Base-by-base conservation (phyloP, 2,797 vertebrate species). In the Ctenochaetus hawaiiensis region DNA sequence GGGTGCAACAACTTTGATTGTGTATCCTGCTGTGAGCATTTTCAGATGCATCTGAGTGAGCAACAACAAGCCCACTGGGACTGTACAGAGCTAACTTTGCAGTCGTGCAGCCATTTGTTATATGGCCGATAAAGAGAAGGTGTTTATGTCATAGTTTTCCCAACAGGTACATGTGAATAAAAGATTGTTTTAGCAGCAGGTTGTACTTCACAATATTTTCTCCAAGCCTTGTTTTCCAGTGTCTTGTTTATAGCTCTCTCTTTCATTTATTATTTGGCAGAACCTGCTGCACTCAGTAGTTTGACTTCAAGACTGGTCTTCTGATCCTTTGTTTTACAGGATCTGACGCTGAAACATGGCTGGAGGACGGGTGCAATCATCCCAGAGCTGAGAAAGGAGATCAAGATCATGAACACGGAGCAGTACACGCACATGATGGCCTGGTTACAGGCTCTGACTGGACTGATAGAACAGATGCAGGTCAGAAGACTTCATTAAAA, bases 311-410 rank as follows among this genome's bases (percentile, higher is more conserved):
- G 4, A 22, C n/a, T 22, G 13, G 20, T 41, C 12, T 37, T 66
- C 20, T 43, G 13, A 37, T 64, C 34, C 6, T 75, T 60, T 78
- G 26, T 62, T 61, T 43, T 71, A 23, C 80, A 99, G 98, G 98
- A 99, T 90, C 91, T 99, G 89, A 99, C 98, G 1, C 94, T 99
- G 89, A 99, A 97, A 92, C 98, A 99, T 0, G 98, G 98, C 83
- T 99, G 98, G 98, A 95, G 98, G 77, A 99, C 98, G 0, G 98
- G 98, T 0, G 98, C 98, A 1, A 99, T 99, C 89, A 99, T 99
- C 87, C 98, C 98, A 0, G 98, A 99, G 92, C 90, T 99, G 44
- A 93, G 97, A 58, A 96, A 98, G 0, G 98, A 99, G 94, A 98
- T 99, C 87, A 97, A 95, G 89, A 99, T 97, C 85, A 99, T 99